A percentile compares a stretch with the other conserved stretches of the same genome.
Evolutionary conservation across 2,113 vertebrate genomes (phyloP).

Genomic region (Oplegnathus fasciatus): DNA sequence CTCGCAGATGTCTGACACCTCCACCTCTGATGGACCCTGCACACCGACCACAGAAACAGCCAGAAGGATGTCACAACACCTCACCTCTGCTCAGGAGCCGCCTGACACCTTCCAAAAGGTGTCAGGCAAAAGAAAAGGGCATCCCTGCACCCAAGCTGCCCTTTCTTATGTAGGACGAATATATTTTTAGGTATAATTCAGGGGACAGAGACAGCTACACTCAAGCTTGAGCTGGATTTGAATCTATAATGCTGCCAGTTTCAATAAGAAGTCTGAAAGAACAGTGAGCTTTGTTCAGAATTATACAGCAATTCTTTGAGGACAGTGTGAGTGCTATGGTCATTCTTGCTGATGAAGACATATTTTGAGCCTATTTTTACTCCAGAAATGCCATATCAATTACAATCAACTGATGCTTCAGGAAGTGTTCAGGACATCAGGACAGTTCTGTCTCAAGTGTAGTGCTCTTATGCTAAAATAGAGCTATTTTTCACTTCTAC

Average conservation of each 20-base stretch:
- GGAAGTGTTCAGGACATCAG: conserved; percentile 2
- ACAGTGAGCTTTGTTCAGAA: background rate
- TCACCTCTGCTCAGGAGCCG: conserved; percentile 14
- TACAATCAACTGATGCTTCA: conserved; percentile 30
- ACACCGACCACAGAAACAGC: conserved; percentile 39
- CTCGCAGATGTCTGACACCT: conserved; percentile 89
- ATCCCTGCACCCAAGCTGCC: conserved; percentile 12
- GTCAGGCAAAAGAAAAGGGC: conserved; percentile 15
- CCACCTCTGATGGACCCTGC: conserved; percentile 86
- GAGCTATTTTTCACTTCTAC: background rate
- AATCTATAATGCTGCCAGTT: conserved; percentile 5
- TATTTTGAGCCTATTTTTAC: conserved; percentile 47
- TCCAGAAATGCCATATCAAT: conserved; percentile 42
- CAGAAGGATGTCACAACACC: conserved; percentile 15
- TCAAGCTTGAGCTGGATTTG: background rate
- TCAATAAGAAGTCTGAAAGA: background rate
- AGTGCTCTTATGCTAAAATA: background rate
- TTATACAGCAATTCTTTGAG: background rate
- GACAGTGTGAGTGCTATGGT: background rate
- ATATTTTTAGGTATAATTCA: conserved; percentile 9
- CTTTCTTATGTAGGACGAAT: background rate
- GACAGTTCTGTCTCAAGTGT: conserved; percentile 18
- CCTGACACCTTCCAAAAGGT: background rate
- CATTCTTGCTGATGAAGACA: conserved; percentile 30
- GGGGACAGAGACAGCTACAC: background rate